phyloP scores from a whole-genome alignment of 1,140 invertebrate species.

The Mamestra configurata region DNA sequence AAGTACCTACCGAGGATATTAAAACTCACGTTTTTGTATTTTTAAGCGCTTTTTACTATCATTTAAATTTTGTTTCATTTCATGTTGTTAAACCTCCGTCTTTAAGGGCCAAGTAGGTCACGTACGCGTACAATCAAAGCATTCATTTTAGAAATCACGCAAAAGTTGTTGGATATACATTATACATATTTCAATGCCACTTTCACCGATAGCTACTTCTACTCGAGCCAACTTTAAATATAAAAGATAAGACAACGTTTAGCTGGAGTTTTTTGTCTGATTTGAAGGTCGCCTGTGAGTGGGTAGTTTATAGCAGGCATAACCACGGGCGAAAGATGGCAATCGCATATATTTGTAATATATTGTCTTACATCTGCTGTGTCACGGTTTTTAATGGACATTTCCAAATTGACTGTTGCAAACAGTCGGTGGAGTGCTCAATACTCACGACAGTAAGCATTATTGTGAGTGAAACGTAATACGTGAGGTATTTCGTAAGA shows the following conservation, averaged over 20 bases:
- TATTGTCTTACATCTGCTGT: conserved; percentile 36
- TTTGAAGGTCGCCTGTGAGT: neutral
- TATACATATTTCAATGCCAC: conserved; percentile 19
- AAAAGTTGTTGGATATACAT: neutral
- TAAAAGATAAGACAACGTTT: conserved; percentile 24
- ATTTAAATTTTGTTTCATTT: neutral
- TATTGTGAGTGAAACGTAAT: conserved; percentile 55
- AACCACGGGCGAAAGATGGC: neutral
- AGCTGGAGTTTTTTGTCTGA: neutral
- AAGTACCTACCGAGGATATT: no score
- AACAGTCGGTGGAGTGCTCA: conserved; percentile 11
- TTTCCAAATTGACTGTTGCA: conserved; percentile 55
- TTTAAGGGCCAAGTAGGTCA: neutral
- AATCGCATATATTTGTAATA: conserved; percentile 21
- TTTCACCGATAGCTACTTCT: conserved; percentile 23
- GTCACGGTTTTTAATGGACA: conserved; percentile 60
- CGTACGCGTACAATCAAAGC: neutral
- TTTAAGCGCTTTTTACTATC: no score
- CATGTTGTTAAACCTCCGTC: neutral
- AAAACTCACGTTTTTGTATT: neutral
- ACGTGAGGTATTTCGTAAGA: conserved; percentile 62
- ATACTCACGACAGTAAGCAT: conserved; percentile 12
- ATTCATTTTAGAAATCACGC: conserved; percentile 6
- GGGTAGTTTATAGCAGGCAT: neutral
- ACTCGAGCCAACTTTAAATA: neutral